phyloP scores from a whole-genome alignment of 2,113 vertebrate genomes.

The Xenopus borealis region DNA sequence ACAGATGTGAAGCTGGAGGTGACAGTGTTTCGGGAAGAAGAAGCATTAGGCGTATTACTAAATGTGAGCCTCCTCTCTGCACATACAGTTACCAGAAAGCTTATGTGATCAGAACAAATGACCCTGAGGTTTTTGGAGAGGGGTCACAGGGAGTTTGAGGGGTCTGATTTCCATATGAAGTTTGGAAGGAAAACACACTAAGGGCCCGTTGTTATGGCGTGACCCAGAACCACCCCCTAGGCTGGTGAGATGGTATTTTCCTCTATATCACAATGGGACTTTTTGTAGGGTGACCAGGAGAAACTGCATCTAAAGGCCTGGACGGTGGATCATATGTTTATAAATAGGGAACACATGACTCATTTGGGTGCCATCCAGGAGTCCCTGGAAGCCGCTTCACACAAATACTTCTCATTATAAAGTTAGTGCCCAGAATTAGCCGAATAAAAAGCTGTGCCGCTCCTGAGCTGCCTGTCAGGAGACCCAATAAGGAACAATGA shows the following conservation, averaged over 20 bases:
- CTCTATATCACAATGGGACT: too few relatives aligned
- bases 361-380: too few relatives aligned
- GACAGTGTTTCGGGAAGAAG: not conserved
- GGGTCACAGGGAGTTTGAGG: not conserved
- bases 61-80: not conserved
- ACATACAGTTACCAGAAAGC: constrained; percentile 1
- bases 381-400: not conserved
- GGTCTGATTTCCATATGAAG: not conserved
- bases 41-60: not conserved
- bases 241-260: too few relatives aligned
- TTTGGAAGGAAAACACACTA: not conserved
- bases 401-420: not conserved
- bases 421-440: not conserved
- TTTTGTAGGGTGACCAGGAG: too few relatives aligned
- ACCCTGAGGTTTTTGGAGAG: not conserved
- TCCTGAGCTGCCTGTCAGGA: not conserved
- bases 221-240: not conserved
- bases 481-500: not conserved
- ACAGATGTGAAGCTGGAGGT: not conserved
- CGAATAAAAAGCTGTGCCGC: not conserved
- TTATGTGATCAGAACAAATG: constrained; percentile 22
- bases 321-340: too few relatives aligned
- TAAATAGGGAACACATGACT: too few relatives aligned
- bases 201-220: not conserved
- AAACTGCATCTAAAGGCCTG: too few relatives aligned